Evolutionary conservation across 2,113 vertebrate species (phyloP).

Genomic region (Engraulis encrasicolus): DNA sequence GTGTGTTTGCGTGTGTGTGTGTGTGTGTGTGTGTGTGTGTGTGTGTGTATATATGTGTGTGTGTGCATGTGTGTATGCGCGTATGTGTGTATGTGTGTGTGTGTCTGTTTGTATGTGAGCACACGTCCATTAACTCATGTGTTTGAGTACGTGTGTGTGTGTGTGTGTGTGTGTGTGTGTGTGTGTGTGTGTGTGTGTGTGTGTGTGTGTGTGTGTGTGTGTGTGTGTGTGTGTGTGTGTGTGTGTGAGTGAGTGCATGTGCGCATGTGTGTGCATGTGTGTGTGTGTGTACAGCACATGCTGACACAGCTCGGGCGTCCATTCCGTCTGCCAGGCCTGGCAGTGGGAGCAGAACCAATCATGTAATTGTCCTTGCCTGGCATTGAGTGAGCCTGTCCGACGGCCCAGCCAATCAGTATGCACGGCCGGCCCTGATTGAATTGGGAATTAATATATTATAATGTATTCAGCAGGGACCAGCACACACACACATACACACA

Average conservation of each 20-base stretch:
- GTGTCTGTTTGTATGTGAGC: slow-evolving; percentile 15
- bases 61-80: too few species aligned
- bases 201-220: slow-evolving; percentile 7
- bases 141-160: slow-evolving; percentile 34
- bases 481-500: not conserved
- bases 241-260: too few species aligned
- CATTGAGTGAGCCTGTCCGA: slow-evolving; percentile 71
- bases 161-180: not conserved
- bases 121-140: not conserved
- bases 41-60: too few species aligned
- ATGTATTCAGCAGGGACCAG: not conserved
- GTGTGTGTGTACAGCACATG: slow-evolving; percentile 45
- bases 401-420: slow-evolving; percentile 70
- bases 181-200: not conserved
- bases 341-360: slow-evolving; percentile 72
- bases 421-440: slow-evolving; percentile 70
- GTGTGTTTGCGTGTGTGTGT: too few species aligned
- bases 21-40: too few species aligned
- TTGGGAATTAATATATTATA: slow-evolving; percentile 72
- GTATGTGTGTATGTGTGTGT: not conserved
- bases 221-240: slow-evolving; percentile 11
- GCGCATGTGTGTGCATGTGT: not conserved
- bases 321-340: slow-evolving; percentile 71
- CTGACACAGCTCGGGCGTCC: slow-evolving; percentile 67
- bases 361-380: slow-evolving; percentile 79